Evolutionary conservation across 1,140 invertebrate species (phyloP).

Genomic region (Octopus bimaculoides): DNA sequence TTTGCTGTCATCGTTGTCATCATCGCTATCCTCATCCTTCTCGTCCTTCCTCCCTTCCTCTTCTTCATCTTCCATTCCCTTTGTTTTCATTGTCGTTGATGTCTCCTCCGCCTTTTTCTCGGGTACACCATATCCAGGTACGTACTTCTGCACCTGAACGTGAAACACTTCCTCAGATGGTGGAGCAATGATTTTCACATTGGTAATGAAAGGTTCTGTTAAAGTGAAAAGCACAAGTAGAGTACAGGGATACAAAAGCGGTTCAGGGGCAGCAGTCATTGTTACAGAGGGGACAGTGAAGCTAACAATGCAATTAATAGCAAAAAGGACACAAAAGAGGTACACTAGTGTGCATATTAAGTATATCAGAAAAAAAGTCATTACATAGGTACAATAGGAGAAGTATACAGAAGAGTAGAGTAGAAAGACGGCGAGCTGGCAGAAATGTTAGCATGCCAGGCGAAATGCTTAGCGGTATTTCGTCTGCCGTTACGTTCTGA

Average conservation of each 20-base stretch:
- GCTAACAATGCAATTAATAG: not conserved
- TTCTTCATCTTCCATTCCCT: no score
- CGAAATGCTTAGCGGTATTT: no score
- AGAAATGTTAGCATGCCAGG: no score
- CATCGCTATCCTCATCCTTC: no score
- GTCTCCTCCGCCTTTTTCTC: slow-evolving; percentile 18
- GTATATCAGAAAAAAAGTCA: not conserved
- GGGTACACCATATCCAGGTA: slow-evolving; percentile 26
- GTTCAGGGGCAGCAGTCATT: no score
- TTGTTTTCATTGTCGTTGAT: not conserved
- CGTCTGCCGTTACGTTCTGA: no score
- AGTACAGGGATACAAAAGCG: not conserved
- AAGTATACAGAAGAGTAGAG: no score
- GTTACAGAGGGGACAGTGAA: not conserved
- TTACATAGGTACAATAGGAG: not conserved
- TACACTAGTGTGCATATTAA: not conserved
- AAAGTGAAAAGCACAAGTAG: slow-evolving; percentile 10
- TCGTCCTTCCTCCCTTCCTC: no score
- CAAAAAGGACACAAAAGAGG: not conserved
- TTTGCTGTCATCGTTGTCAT: no score
- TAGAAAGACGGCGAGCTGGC: no score
- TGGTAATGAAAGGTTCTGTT: slow-evolving; percentile 37
- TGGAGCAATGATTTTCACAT: slow-evolving; percentile 34
- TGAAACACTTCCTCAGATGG: slow-evolving; percentile 42
- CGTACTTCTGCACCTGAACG: slow-evolving; percentile 28